Evolutionary conservation across 2,888 invertebrate genomes (phyloP), one percentile per base, ranked within the genome.

Genomic region (Polydrusus tereticollis): DNA sequence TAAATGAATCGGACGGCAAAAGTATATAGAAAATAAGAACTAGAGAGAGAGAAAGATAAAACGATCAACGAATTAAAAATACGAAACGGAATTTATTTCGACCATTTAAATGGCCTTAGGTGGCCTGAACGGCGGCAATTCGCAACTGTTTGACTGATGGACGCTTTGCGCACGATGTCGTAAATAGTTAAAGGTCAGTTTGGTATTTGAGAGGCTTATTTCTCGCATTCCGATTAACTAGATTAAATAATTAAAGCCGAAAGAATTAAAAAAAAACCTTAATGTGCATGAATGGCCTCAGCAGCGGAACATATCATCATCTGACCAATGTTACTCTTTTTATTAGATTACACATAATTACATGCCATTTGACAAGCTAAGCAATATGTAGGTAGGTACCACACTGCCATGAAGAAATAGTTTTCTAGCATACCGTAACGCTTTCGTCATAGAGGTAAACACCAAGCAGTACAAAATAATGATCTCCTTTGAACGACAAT

Each of bases 101-200:
- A 62, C 74, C 57, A 67, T 74, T 74, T 69, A 63, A 74, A 73
- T 73, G 66, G 65, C 66, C 65, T 66, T 62, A 73, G 69, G 70
- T 71, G 74, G 70, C 74, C 70, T 64, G 64, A 63, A 57, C 58
- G 52, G 71, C 64, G 68, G 71, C 68, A 38, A 74, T 47, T 74
- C 38, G 74, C 74, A 68, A 71, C 74, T 69, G 74, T 71, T 74
- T 74, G 74, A 74, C 74, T 67, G 71, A 74, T 74, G 68, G 50
- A 64, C 68, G 52, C 41, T 60, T 69, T 21, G 64, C 36, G 58
- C 74, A 74, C 71, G 74, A 71, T 64, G 68, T 74, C 74, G 71
- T 74, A 74, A 67, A 74, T 62, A 55, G 36, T 21, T 55, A 59
- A 65, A 72, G 67, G 69, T 60, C 73, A 60, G 69, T 69, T 69